phyloP scores from a whole-genome alignment of 2,888 invertebrate species.

The Oscheius sp. region DNA sequence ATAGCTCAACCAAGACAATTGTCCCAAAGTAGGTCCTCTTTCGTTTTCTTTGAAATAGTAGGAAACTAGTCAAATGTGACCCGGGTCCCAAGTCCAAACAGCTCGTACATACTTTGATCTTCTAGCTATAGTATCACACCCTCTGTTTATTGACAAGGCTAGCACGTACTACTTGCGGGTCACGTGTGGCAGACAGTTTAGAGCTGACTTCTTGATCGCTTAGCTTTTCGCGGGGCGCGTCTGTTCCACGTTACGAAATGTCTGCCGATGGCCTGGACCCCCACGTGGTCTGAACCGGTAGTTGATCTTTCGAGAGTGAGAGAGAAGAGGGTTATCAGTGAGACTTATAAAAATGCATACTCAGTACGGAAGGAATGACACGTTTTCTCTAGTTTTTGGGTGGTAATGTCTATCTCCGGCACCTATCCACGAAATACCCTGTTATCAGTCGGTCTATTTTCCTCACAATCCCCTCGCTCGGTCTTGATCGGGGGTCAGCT shows the following conservation, averaged over 20 bases:
- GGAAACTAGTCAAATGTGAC: no score
- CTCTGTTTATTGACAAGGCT: background rate
- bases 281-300: slow-evolving; percentile 6
- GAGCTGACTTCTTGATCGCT: background rate
- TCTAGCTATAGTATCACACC: background rate
- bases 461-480: background rate
- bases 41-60: no score
- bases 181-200: slow-evolving; percentile 1
- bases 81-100: background rate
- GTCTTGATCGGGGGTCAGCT: background rate
- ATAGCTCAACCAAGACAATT: no score
- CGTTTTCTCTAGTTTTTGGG: background rate
- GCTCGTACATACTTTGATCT: background rate
- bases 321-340: background rate
- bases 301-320: background rate
- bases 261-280: background rate
- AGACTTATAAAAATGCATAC: background rate
- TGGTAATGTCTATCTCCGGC: background rate
- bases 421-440: background rate
- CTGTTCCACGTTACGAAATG: background rate
- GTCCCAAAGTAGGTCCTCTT: no score
- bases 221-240: background rate
- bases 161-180: background rate
- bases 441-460: background rate
- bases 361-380: no score